Percentiles rank a stretch among this genome's conserved stretches.
phyloP scores from a whole-genome alignment of 2,113 vertebrate species.

The Menidia beryllina region DNA sequence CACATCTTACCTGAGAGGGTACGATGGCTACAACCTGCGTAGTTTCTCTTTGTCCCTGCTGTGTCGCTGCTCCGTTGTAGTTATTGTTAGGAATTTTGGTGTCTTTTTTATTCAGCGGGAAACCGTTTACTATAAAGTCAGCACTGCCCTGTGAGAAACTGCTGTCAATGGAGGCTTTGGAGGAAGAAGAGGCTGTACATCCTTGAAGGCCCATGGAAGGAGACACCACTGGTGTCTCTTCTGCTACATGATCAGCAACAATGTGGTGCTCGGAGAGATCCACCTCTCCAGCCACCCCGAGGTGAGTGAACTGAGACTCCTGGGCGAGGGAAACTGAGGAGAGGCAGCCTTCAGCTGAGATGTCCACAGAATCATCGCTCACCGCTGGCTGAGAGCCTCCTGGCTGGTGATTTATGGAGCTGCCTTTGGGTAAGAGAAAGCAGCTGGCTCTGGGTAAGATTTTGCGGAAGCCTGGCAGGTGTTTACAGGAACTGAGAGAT shows the following conservation, averaged over 20 bases:
- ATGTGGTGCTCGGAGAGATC: slow-evolving; percentile 84
- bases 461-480: slow-evolving; percentile 95
- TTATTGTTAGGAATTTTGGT: slow-evolving; percentile 74
- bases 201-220: slow-evolving; percentile 73
- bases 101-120: slow-evolving; percentile 81
- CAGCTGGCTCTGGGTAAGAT: slow-evolving; percentile 95
- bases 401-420: slow-evolving; percentile 80
- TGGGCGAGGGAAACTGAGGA: slow-evolving; percentile 62
- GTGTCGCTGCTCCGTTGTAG: slow-evolving; percentile 77
- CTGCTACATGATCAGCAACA: slow-evolving; percentile 81
- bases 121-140: slow-evolving; percentile 58
- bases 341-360: slow-evolving; percentile 65
- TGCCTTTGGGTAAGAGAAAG: slow-evolving; percentile 88
- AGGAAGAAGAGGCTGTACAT: slow-evolving; percentile 71
- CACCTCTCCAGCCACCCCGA: slow-evolving; percentile 73
- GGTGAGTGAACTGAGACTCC: slow-evolving; percentile 74
- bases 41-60: slow-evolving; percentile 71
- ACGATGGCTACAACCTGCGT: slow-evolving; percentile 80
- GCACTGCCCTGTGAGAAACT: slow-evolving; percentile 58
- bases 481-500: slow-evolving; percentile 75
- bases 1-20: slow-evolving; percentile 75
- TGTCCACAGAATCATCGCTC: slow-evolving; percentile 60
- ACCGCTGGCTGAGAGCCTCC: slow-evolving; percentile 80
- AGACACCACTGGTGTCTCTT: slow-evolving; percentile 74
- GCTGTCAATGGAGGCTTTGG: slow-evolving; percentile 21